Base-by-base conservation (phyloP, 2,888 invertebrate genomes). In the Drosophila phalerata region DNA sequence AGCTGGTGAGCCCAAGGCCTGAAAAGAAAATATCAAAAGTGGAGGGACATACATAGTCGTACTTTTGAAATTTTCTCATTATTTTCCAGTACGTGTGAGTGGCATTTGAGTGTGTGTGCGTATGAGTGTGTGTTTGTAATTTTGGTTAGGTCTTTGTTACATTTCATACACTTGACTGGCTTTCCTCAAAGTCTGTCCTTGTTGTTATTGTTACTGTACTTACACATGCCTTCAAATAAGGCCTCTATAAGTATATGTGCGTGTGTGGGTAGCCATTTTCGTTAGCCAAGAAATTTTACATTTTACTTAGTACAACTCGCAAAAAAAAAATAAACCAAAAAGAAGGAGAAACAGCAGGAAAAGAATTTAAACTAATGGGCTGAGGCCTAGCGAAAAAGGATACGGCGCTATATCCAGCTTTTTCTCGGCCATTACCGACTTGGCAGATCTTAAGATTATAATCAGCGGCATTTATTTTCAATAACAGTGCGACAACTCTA, bases 121-220 rank as follows among this genome's bases (percentile, higher is more conserved):
- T 32, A 58, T 37, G 57, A 57, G 60, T 58, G 56, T 52, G 40
- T 51, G 62, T 61, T 68, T 71, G 81, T 75, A 85, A 88, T 88
- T 85, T 81, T 75, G 70, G 74, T 83, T 77, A 80, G 86, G 80
- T 82, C 88, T 88, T 85, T 88, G 86, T 88, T 86, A 84, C 74
- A 85, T 85, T 86, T 82, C 84, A 82, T 82, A 84, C 84, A 85
- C 84, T 85, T 86, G 78, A 86, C 86, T 85, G 84, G 80, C 74
- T 70, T 74, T 66, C 63, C 86, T 79, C 74, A 65, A 81, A 83
- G 81, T 75, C 68, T 69, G 55, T 72, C 53, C 60, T 63, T 51
- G 60, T 67, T 80, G 37, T 53, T 75, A 67, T 78, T 80, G 69
- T 68, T 70, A 57, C 76, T 67, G 70, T 69, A 69, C 81, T 76